Evolutionary conservation across 92 coral and sea anemone species (phyloP), one percentile per base, ranked within the genome.

Genomic region (Siderastrea siderea): DNA sequence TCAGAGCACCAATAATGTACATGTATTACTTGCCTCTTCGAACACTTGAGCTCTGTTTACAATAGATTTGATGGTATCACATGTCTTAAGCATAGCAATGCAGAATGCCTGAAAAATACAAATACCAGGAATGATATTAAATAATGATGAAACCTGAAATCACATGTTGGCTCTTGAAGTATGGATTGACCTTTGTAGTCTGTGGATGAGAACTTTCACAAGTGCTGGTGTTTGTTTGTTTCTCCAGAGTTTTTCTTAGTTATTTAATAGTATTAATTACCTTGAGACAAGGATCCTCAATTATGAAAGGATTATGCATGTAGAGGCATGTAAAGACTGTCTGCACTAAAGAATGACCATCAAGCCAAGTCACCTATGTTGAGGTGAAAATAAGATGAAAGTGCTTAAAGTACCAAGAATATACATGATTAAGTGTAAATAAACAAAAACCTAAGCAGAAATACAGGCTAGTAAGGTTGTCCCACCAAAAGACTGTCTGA

Each of bases 271-370:
- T n/a, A 2, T 11, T 10, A 8, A 9, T 57, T 78, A 97, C 99
- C 98, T 97, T 97, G 15, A 97, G 87, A 45, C 98, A 95, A n/a
- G 96, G 96, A 58, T 97, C 98, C 76, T 97, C 98, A 60, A 97
- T 92, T 48, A 95, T 82, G 57, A 94, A 92, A 7, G 99, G 99
- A 51, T 94, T 93, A 55, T 97, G 98, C 92, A 94, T 92, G 74
- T 95, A 97, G n/a, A 97, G 93, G 85, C 99, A 97, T 83, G 94
- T 97, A 75, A 97, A 97, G 52, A 97, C 95, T 38, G 98, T 97
- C 85, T 97, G 99, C 7, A 97, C 98, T 10, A 97, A 86, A 14
- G 99, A 97, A 90, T 97, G 99, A n/a, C 99, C 99, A 89, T 97
- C 99, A 47, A 97, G 87, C 99, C 99, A 97, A 10, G 99, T 97